Percentiles rank a stretch among this genome's conserved stretches.
These are phyloP conservation scores for Pseudopodoces humilis DNA, from an alignment of 2,113 vertebrate species.

Conservation along the genomic window DNA sequence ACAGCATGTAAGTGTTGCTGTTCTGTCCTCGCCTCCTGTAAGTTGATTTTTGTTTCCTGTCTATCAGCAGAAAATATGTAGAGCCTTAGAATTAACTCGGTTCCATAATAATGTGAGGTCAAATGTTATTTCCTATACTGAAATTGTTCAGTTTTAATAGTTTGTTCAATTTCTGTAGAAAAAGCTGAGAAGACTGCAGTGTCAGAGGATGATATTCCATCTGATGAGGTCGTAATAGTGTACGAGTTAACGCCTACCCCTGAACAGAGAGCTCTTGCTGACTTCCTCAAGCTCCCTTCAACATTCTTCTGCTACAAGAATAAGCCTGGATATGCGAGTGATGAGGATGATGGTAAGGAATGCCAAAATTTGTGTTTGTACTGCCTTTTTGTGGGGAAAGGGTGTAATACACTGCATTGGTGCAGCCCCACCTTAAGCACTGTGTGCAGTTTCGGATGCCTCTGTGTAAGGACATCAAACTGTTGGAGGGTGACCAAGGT, in stretches of 20 bases:
- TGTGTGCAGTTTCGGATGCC: not conserved
- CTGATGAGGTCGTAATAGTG: conserved; percentile 83
- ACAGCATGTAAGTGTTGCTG: not conserved
- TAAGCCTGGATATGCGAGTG: conserved; percentile 86
- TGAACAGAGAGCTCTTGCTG: conserved; percentile 86
- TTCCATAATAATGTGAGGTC: not conserved
- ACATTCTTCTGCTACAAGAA: conserved; percentile 98
- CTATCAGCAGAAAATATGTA: not conserved
- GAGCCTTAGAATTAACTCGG: not conserved
- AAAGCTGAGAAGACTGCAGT: conserved; percentile 61
- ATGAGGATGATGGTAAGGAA: conserved; percentile 88
- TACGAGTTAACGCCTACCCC: conserved; percentile 86
- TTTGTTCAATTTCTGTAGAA: conserved; percentile 17
- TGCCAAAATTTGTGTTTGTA: not conserved
- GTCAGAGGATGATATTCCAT: conserved; percentile 37
- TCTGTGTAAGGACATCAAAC: not conserved
- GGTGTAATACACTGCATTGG: not conserved
- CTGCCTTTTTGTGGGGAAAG: not conserved
- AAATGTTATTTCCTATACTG: not conserved
- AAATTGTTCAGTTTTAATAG: not conserved
- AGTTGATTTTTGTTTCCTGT: not conserved
- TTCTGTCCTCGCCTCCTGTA: not conserved
- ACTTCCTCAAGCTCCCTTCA: conserved; percentile 82
- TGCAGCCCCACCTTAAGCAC: not conserved
- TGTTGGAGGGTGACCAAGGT: not conserved